Base-by-base conservation (phyloP, 2,888 invertebrate genomes). In the Tethea ocularis region DNA sequence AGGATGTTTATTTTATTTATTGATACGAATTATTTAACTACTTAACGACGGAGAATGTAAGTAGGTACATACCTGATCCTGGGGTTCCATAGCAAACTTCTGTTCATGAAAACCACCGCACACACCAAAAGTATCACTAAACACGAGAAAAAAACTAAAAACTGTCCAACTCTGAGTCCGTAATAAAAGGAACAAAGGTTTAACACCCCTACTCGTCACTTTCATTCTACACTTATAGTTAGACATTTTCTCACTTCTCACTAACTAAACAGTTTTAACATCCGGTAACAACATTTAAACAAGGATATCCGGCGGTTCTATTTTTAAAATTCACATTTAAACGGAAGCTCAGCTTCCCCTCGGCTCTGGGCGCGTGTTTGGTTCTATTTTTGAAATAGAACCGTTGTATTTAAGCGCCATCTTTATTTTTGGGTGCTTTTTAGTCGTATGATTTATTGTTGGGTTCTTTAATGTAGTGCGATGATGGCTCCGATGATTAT, bases 61-160 rank as follows among this genome's bases (percentile, higher is more conserved):
- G 20, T 20, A 24, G 5, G 24, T 5, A 24, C 24, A 65, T 75
- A 88, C 95, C 88, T 92, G 96, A 94, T 98, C 97, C 85, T 96
- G 96, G 8, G 99, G 99, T 83, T 98, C 97, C 95, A 97, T 97
- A 52, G 97, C 97, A 89, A 99, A 98, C 87, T 96, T 96, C 90
- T 99, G 98, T 75, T 95, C 95, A 54, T 82, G 82, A 70, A 75
- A 82, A 74, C 92, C 82, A 64, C 78, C 80, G 73, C 88, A 79
- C 82, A 90, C 78, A 87, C 85, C 71, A 78, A 87, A 66, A 77
- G 78, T 70, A 82, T 77, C 67, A 74, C 69, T 61, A 60, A 78
- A 79, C 70, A 84, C 75, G 70, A 68, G 74, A 77, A 68, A 75
- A 73, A 74, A 66, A 66, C 67, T 68, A 66, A 68, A 61, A 61